Conservation (phyloP, 53 echinoderm and acorn worm genomes). For the Henricia sp. region DNA sequence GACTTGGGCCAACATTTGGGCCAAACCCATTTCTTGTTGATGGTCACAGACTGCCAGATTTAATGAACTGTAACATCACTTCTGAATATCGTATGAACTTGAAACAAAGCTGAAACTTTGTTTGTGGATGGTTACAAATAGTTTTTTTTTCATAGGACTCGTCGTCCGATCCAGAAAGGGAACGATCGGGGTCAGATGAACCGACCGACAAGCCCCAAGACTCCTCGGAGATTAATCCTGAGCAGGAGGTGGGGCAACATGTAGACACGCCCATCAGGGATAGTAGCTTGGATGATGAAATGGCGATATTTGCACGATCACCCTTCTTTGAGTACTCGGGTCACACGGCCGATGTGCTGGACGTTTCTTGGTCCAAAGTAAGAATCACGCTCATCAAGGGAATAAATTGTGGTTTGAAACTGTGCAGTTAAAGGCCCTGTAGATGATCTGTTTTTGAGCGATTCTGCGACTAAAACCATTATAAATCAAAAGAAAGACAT, state of each 20-base stretch:
- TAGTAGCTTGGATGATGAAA: slow-evolving; percentile 66
- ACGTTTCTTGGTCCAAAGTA: slow-evolving; percentile 99
- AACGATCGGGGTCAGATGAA: slow-evolving; percentile 43
- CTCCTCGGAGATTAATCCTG: neutral
- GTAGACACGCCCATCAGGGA: slow-evolving; percentile 55
- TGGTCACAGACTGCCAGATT: too few relatives aligned
- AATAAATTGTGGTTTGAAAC: too few relatives aligned
- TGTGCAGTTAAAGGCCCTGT: too few relatives aligned
- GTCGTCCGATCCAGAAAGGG: slow-evolving; percentile 33
- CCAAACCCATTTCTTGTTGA: too few relatives aligned
- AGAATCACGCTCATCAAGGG: too few relatives aligned
- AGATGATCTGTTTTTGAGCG: too few relatives aligned
- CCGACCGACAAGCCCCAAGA: slow-evolving; percentile 9
- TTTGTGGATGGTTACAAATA: neutral
- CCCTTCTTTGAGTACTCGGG: slow-evolving; percentile 96
- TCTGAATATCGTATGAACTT: too few relatives aligned
- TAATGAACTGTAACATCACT: too few relatives aligned
- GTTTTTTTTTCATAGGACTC: slow-evolving; percentile 9
- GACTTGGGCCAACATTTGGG: too few relatives aligned
- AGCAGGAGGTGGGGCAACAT: slow-evolving; percentile 46
- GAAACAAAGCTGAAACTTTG: too few relatives aligned
- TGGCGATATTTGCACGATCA: slow-evolving; percentile 83
- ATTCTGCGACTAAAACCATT: too few relatives aligned
- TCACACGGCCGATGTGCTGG: slow-evolving; percentile 93
- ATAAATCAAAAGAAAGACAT: too few relatives aligned